Percentiles rank a stretch among this genome's conserved stretches.
Evolutionary conservation across 2,113 vertebrate genomes (phyloP).

Genomic region (Guaruba guarouba): DNA sequence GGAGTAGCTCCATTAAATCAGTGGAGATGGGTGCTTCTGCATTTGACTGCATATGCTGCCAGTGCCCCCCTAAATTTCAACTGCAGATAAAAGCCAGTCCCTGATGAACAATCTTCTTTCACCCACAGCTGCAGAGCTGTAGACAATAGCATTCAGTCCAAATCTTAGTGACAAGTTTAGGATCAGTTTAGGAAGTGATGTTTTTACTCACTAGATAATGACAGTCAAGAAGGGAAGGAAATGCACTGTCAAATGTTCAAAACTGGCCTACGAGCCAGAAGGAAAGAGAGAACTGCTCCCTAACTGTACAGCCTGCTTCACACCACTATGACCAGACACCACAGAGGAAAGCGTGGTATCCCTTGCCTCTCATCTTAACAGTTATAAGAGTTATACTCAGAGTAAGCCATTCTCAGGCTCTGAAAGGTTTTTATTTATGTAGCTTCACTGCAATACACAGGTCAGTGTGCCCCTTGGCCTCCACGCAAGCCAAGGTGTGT

Average conservation of each 20-base stretch:
- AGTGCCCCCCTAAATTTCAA: neutral
- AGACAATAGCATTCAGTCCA: neutral
- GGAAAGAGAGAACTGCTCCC: neutral
- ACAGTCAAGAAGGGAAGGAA: neutral
- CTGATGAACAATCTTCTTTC: neutral
- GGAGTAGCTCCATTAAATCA: neutral
- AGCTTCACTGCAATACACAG: neutral
- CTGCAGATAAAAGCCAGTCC: neutral
- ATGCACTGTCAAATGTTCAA: neutral
- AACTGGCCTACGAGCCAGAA: neutral
- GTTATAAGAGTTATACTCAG: neutral
- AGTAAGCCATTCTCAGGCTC: neutral
- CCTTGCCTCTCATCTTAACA: neutral
- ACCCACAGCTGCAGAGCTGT: neutral
- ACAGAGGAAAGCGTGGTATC: neutral
- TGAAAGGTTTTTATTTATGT: neutral
- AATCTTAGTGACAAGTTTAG: neutral
- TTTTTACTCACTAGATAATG: neutral
- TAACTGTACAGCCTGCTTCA: neutral
- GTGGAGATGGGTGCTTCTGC: neutral
- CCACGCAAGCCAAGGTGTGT: neutral
- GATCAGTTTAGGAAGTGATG: neutral
- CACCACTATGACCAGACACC: neutral
- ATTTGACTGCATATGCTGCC: neutral
- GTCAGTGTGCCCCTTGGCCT: neutral